phyloP scores from a whole-genome alignment of 2,797 vertebrate genomes.

The Pampus argenteus region DNA sequence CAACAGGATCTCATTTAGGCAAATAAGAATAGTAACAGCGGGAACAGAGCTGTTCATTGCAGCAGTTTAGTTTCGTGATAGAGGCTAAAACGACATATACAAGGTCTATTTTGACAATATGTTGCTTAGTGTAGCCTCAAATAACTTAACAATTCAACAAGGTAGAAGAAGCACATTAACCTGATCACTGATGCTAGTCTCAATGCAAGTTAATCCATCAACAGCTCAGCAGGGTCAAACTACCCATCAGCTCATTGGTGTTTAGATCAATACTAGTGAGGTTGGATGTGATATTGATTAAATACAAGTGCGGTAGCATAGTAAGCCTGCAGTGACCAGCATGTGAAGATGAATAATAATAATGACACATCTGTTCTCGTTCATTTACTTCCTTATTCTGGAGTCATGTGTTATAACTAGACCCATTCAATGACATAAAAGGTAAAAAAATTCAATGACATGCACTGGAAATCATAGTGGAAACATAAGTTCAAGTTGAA shows the following conservation, averaged over 20 bases:
- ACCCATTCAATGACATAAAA: not conserved
- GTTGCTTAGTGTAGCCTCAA: not conserved
- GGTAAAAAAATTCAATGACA: not conserved
- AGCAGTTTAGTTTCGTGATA: no score
- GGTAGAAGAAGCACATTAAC: constrained; percentile 6
- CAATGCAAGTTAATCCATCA: constrained; percentile 1
- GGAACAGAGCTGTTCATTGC: not conserved
- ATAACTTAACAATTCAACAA: not conserved
- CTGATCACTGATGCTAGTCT: constrained; percentile 20
- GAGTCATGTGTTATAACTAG: constrained; percentile 1
- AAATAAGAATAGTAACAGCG: constrained; percentile 8
- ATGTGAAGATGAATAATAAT: constrained; percentile 25
- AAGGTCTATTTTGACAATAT: not conserved
- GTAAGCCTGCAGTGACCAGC: no score
- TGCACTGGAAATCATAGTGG: not conserved
- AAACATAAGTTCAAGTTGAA: not conserved
- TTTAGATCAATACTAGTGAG: not conserved
- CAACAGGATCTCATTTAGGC: not conserved
- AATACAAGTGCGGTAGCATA: no score
- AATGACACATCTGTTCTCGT: not conserved
- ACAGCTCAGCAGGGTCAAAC: not conserved
- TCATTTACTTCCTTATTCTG: not conserved
- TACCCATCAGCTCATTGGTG: not conserved
- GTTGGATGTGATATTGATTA: not conserved
- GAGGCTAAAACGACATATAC: not conserved